phyloP scores from a whole-genome alignment of 2,888 invertebrate genomes.

The Frankliniella intonsa region DNA sequence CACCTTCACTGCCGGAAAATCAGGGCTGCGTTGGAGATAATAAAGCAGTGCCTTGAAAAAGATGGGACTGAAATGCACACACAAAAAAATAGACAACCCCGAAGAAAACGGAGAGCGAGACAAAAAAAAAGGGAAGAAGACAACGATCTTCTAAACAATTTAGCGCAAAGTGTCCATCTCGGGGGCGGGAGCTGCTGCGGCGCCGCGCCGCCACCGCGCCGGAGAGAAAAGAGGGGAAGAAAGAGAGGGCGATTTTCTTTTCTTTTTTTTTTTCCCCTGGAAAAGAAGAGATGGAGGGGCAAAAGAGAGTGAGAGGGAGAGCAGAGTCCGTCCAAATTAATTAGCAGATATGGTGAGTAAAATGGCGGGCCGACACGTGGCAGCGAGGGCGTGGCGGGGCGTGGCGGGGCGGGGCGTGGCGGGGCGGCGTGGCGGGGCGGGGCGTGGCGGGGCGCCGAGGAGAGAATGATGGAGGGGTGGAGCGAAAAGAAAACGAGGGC shows the following conservation, averaged over 20 bases:
- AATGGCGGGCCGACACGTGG: constrained; percentile 12
- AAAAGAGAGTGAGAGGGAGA: not conserved
- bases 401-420: not conserved
- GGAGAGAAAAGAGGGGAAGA: not conserved
- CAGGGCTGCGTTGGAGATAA: not conserved
- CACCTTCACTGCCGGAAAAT: not conserved
- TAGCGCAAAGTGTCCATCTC: constrained; percentile 16
- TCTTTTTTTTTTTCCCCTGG: not conserved
- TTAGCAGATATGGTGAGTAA: constrained; percentile 22
- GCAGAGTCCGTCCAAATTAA: not conserved
- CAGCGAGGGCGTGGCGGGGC: not conserved
- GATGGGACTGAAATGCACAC: no score
- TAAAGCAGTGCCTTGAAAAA: no score
- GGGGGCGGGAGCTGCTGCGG: not conserved
- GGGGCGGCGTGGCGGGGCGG: not conserved
- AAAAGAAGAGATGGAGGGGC: not conserved
- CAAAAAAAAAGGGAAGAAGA: not conserved
- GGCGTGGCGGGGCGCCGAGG: no score
- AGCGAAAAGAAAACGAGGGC: no score
- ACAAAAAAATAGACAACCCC: no score
- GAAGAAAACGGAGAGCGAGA: not conserved
- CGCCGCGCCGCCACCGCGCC: not conserved
- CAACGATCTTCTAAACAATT: constrained; percentile 12
- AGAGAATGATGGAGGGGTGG: no score
- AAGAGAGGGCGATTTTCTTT: not conserved